Base-by-base conservation (phyloP, 2,113 vertebrate species). In the Lathamus discolor region DNA sequence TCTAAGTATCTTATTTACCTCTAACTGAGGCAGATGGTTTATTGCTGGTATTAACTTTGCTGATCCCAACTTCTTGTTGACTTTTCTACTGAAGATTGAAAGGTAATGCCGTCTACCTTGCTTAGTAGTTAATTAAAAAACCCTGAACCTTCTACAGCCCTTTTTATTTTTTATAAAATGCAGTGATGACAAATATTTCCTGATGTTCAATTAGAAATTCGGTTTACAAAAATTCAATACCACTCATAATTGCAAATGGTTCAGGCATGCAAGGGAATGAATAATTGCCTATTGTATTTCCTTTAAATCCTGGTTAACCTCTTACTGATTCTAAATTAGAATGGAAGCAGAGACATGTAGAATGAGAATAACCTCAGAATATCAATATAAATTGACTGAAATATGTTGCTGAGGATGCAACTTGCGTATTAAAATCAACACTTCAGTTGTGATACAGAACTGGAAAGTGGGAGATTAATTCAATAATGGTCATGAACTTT, bases 231-330 rank as follows among this genome's bases (percentile, higher is more conserved):
- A 93, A 88, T 88, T 81, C 91, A 93, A 63, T 94, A 83, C 20
- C 29, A n/a, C 35, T 93, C 63, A 83, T 84, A 92, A 93, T 46
- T 91, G 83, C 41, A 88, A 95, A 90, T 49, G 66, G 33, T 89
- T 90, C 70, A 87, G 73, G 44, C 74, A 37, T 78, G 69, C 51
- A 64, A 6, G 28, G 27, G 79, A 95, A 91, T 80, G n/a, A 61
- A 88, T 79, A 90, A 92, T 31, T 80, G 74, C n/a, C 74, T 93
- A 83, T 66, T 93, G 52, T 77, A 69, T 84, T 96, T 92, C 83
- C 69, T 66, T 92, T 88, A 84, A 89, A 94, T 92, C 48, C 92
- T 81, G 39, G 64, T 92, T 96, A 97, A 94, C 59, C 44, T 92
- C 72, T 79, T 4, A 7, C 43, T 86, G n/a, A 41, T 93, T 78